A percentile compares a stretch with the other conserved stretches of the same genome.
Evolutionary conservation across 30 jellyfish, hydroid and myxozoan genomes (phyloP).

Genomic region (Chrysaora quinquecirrha): DNA sequence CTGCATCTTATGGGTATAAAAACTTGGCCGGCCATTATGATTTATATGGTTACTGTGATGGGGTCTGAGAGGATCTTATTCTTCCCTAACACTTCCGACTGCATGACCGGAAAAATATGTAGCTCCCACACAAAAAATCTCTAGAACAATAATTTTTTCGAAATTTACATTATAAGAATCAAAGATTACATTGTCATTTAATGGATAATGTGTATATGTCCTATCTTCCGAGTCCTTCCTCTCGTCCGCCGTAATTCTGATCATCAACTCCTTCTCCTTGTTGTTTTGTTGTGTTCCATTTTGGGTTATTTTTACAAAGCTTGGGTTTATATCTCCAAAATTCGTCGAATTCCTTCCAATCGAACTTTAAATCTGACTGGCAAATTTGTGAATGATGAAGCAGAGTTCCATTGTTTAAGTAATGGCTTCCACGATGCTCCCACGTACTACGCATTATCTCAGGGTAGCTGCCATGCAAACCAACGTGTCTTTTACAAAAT

Average conservation of each 20-base stretch:
- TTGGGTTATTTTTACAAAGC: slow-evolving; percentile 38
- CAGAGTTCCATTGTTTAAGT: background rate
- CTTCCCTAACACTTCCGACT: no score
- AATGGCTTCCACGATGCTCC: slow-evolving; percentile 29
- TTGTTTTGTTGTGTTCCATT: slow-evolving; percentile 45
- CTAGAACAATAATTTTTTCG: no score
- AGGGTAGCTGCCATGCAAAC: slow-evolving; percentile 70
- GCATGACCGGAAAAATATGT: no score
- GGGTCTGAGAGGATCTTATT: no score
- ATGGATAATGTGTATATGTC: no score
- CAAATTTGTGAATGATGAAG: background rate
- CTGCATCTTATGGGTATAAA: no score
- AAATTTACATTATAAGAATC: no score
- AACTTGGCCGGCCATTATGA: no score
- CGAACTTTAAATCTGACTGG: slow-evolving; percentile 13
- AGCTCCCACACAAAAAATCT: no score
- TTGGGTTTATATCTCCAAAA: slow-evolving; percentile 41
- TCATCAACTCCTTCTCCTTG: background rate
- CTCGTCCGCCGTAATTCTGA: slow-evolving; percentile 36
- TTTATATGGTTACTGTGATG: no score
- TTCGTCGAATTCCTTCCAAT: background rate
- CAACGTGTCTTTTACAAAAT: slow-evolving; percentile 38
- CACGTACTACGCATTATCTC: slow-evolving; percentile 47
- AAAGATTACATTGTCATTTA: no score
- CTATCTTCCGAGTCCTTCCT: no score